Evolutionary conservation across 2,888 invertebrate genomes (phyloP), one percentile per base, ranked within the genome.

Genomic region (Sarcophaga subvicina): DNA sequence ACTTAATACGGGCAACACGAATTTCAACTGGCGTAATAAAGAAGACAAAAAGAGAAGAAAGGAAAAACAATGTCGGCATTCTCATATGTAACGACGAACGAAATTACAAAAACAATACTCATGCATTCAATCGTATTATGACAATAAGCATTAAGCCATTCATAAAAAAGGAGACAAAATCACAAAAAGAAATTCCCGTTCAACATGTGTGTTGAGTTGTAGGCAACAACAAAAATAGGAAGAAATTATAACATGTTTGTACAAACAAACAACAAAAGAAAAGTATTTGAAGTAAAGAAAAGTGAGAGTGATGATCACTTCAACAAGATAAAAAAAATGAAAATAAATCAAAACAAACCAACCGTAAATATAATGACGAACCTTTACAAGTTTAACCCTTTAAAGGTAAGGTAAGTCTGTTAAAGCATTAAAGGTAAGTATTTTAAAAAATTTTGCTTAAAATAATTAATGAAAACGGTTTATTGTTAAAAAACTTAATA

Each of bases 251-350:
- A 49, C 12, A 73, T 75, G 59, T 11, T 45, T 77, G 27, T 22
- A 78, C 73, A 12, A 22, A 70, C 20, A 75, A 75, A 54, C 37
- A 75, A 62, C 67, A 59, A 5, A 62, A n/a, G 4, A 45, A 67
- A 47, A 20, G 47, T 54, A 54, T 54, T 54, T 54, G 54, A 54
- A 37, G 37, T 54, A 54, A 14, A 17, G 17, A 17, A 54, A 54
- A 54, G 54, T 54, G 73, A 88, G 71, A 60, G 88, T 89, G 89
- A 91, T 37, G 89, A 91, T 90, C 90, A 90, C 87, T 90, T 91
- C 75, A 85, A 89, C 87, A 87, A 89, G 80, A 88, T 37, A 71
- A 80, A 71, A 54, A 49, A 22, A 69, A 49, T 22, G 20, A 62
- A 22, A 62, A n/a, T 22, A 12, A 20, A 37, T 2, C 47, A 76